Percentiles rank a stretch among this genome's conserved stretches.
Evolutionary conservation across 2,888 invertebrate genomes (phyloP).

Genomic region (Laothoe populi): DNA sequence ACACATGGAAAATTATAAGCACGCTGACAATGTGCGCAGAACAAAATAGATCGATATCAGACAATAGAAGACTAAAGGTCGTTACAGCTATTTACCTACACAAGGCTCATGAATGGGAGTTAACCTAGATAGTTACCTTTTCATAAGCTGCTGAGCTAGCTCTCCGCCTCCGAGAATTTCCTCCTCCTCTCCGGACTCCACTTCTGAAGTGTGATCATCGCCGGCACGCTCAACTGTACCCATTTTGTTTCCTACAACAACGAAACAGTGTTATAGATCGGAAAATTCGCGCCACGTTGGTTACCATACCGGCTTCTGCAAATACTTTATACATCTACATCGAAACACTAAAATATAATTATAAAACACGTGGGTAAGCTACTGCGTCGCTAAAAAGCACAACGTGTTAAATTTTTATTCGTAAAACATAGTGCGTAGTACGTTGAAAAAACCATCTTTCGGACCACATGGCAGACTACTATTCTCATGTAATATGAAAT

Average conservation of each 20-base stretch:
- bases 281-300: constrained; percentile 74
- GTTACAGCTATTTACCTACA: background rate
- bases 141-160: constrained; percentile 72
- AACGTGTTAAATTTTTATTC: constrained; percentile 44
- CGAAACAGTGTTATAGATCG: constrained; percentile 44
- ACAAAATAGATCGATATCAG: constrained; percentile 17
- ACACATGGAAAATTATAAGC: background rate
- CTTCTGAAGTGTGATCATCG: constrained; percentile 86
- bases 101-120: background rate
- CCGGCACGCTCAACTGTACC: constrained; percentile 87
- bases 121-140: constrained; percentile 59
- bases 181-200: constrained; percentile 88
- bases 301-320: constrained; percentile 56
- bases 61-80: background rate
- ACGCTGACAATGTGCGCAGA: constrained; percentile 10
- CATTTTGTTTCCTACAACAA: constrained; percentile 81
- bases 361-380: constrained; percentile 28
- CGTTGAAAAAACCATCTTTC: constrained; percentile 58
- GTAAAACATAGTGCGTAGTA: constrained; percentile 81
- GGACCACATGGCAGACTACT: constrained; percentile 75
- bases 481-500: constrained; percentile 40
- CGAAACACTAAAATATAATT: constrained; percentile 20
- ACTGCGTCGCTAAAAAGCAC: constrained; percentile 31
- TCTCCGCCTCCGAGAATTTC: constrained; percentile 83
- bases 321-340: constrained; percentile 38